These are phyloP conservation scores for Oncorhynchus gorbuscha DNA, from an alignment of 2,113 vertebrate genomes.

Conservation along the genomic window DNA sequence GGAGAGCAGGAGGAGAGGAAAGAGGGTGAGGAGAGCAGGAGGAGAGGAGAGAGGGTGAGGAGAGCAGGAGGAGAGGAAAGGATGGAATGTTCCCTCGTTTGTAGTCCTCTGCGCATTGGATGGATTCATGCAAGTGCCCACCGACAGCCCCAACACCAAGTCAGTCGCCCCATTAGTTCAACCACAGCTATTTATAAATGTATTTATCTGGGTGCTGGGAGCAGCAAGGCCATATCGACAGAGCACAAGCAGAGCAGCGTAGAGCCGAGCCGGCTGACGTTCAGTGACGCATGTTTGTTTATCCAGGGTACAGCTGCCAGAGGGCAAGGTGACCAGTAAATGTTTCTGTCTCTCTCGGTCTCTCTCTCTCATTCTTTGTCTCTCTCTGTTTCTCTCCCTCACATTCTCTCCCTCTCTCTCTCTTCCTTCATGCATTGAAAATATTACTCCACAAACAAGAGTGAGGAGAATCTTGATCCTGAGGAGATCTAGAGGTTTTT, in stretches of 20 bases:
- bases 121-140: conserved; percentile 2
- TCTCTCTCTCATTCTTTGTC: not conserved
- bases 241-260: conserved; percentile 21
- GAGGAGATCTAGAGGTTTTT: conserved; percentile 51
- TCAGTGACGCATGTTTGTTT: conserved; percentile 65
- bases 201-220: conserved; percentile 54
- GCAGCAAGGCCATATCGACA: conserved; percentile 58
- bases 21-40: too few species aligned
- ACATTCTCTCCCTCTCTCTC: conserved; percentile 5
- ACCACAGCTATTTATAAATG: conserved; percentile 59
- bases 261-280: conserved; percentile 47
- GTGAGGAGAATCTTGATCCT: conserved; percentile 51
- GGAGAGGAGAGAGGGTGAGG: not conserved
- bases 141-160: conserved; percentile 13
- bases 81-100: conserved; percentile 28
- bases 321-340: conserved; percentile 60
- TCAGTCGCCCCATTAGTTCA: conserved; percentile 39
- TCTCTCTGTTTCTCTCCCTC: not conserved
- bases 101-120: conserved; percentile 38
- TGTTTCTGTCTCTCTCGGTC: conserved; percentile 24
- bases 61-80: not conserved
- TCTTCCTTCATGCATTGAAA: conserved; percentile 31
- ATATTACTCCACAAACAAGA: not conserved
- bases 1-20: too few species aligned
- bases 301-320: conserved; percentile 66